Evolutionary conservation across 2,888 invertebrate species (phyloP).

Genomic region (Timema podura): DNA sequence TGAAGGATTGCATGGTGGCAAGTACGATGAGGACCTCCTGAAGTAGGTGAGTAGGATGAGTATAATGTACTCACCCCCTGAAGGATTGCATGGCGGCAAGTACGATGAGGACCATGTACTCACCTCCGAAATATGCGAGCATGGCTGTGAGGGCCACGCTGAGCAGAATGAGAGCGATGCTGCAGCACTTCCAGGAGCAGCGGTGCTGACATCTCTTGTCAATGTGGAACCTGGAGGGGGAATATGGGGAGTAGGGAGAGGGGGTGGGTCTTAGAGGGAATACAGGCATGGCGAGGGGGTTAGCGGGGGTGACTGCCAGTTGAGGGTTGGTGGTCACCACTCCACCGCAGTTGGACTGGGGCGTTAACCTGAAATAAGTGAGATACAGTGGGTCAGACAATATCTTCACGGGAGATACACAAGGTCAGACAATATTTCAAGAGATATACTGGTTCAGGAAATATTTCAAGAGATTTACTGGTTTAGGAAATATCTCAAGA

Average conservation of each 20-base stretch:
- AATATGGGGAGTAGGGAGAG: conserved; percentile 72
- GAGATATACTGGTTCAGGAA: no score
- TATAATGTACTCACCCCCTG: no score
- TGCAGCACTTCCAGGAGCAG: conserved; percentile 96
- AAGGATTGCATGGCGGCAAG: no score
- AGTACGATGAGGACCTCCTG: no score
- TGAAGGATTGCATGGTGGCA: no score
- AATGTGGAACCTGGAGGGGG: conserved; percentile 90
- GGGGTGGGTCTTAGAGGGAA: conserved; percentile 69
- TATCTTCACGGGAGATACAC: no score
- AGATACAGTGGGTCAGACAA: no score
- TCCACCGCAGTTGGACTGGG: conserved; percentile 15
- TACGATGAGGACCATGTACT: conserved; percentile 42
- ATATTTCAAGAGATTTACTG: no score
- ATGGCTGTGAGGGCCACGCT: conserved; percentile 87
- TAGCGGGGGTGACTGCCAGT: conserved; percentile 43
- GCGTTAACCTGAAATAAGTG: conserved; percentile 23
- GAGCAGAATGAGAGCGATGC: conserved; percentile 87
- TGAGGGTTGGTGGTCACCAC: conserved; percentile 38
- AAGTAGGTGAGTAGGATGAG: no score
- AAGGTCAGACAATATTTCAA: no score
- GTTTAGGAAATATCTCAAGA: no score
- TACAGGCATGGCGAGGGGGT: conserved; percentile 82
- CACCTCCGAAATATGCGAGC: conserved; percentile 94
- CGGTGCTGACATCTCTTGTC: conserved; percentile 90